Conservation (phyloP, 2,888 invertebrate species). For the Oscheius sp. region DNA sequence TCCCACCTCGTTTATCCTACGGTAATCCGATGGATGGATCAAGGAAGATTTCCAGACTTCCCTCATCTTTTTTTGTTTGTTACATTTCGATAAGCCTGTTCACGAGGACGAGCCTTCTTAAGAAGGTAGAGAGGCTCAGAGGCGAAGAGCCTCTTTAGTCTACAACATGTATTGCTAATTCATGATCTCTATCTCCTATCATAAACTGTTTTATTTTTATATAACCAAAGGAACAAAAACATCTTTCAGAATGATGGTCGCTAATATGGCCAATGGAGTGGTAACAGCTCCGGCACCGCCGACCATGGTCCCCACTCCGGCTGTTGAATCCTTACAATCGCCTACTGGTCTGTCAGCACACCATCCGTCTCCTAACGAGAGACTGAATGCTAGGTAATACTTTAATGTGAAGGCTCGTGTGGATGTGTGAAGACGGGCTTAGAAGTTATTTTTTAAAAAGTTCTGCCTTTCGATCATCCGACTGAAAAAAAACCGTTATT, state of each 20-base stretch:
- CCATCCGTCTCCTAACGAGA: slow-evolving; percentile 21
- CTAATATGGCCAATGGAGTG: slow-evolving; percentile 26
- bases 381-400: slow-evolving; percentile 24
- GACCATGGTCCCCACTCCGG: slow-evolving; percentile 1
- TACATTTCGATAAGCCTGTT: not conserved
- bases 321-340: not conserved
- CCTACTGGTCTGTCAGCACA: not conserved
- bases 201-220: no score
- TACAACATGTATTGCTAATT: no score
- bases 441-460: no score
- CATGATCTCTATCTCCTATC: no score
- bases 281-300: slow-evolving; percentile 12
- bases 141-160: no score
- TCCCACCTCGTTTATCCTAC: not conserved
- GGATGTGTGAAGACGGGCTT: no score
- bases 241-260: slow-evolving; percentile 32
- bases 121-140: no score
- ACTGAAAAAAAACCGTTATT: no score
- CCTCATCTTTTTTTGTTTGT: not conserved
- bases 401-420: no score
- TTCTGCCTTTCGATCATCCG: no score
- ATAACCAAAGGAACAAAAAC: not conserved
- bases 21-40: not conserved
- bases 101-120: no score
- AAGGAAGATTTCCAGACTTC: not conserved